Evolutionary conservation across 1,140 invertebrate species (phyloP), one percentile per base, ranked within the genome.

Genomic region (Drosophila gunungcola): DNA sequence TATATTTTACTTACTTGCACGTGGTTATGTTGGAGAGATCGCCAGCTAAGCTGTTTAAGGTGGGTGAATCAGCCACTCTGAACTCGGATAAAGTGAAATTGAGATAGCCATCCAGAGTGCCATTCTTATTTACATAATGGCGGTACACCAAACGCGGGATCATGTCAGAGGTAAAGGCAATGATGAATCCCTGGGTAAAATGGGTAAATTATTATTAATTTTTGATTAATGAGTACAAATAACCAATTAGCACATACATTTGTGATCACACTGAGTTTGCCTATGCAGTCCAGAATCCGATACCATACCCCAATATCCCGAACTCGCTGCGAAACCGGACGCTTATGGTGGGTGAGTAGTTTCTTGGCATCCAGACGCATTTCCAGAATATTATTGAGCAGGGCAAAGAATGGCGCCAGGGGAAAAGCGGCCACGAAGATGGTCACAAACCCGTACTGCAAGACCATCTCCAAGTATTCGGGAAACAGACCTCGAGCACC

Each of bases 151-250:
- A 84, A 49, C 96, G 95, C 11, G 98, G 98, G 70, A 99, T 97
- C 93, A 99, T 98, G 85, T 99, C 98, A 0, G 98, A 99, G 3
- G 98, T 99, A 93, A 99, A 99, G 39, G 98, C 98, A 90, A 99
- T 99, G 53, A 99, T 98, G 85, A 99, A 98, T 52, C 97, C 98
- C 98, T 99, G 93, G 16, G 16, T 63, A 86, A 41, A 38, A 7
- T 5, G 12, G 0, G 27, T 11, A 4, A 7, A 27, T 46, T 6
- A 49, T n/a, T 48, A 49, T 4, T 39, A 12, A 49, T 16, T 4
- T 21, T 21, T 21, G 0, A 21, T 21, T 32, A 9, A 11, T 21
- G 39, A n/a, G 9, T 25, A 9, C 2, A 10, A n/a, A 2, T 0
- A 2, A 2, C 2, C 1, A 0, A 9, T 4, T 10, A 13, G 0